Evolutionary conservation across 1,140 invertebrate genomes (phyloP).

Genomic region (Triops cancriformis): DNA sequence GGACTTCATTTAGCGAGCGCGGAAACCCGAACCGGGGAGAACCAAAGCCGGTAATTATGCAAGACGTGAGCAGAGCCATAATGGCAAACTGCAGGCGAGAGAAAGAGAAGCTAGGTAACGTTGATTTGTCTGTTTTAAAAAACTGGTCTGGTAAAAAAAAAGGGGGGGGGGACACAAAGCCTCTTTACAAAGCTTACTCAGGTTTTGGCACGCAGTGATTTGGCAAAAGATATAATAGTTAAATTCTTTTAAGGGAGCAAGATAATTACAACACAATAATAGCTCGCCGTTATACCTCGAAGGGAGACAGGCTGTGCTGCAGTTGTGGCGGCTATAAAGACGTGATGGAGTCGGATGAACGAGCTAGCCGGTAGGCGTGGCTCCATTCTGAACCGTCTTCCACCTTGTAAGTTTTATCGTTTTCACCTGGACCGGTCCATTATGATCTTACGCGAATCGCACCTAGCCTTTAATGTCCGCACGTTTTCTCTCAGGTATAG

Average conservation of each 20-base stretch:
- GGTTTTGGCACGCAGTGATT: too few species aligned
- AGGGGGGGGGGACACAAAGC: neutral
- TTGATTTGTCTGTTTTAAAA: neutral
- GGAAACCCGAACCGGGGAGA: neutral
- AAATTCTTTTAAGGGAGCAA: neutral
- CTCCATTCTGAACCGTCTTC: neutral
- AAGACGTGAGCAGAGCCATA: neutral
- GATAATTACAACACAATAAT: neutral
- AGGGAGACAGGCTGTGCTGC: neutral
- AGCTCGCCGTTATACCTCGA: neutral
- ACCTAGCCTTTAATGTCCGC: neutral
- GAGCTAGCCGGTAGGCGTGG: neutral
- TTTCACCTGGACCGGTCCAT: neutral
- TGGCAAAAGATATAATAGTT: too few species aligned
- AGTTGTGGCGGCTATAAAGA: neutral
- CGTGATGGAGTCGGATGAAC: neutral
- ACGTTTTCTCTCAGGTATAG: neutral
- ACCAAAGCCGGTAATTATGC: neutral
- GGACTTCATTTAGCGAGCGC: slow-evolving; percentile 4
- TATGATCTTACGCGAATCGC: neutral
- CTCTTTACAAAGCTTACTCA: too few species aligned
- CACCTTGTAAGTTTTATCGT: slow-evolving; percentile 1
- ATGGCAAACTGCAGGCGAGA: neutral
- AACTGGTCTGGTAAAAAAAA: neutral
- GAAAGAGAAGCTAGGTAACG: neutral